Conservation (phyloP, 1,140 invertebrate species). For the Pseudobourletiella spinata region DNA sequence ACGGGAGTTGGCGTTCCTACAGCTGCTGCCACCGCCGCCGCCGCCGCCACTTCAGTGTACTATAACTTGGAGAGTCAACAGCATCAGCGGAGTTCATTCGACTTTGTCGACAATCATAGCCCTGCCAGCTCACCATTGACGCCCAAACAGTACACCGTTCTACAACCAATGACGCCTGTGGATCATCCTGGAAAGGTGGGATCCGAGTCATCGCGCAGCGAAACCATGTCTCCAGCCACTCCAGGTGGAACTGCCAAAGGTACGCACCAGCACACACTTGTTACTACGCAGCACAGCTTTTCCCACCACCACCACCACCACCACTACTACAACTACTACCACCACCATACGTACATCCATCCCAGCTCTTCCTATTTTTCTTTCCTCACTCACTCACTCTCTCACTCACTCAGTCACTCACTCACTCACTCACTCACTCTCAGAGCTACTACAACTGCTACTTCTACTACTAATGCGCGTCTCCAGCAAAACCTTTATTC, state of each 20-base stretch:
- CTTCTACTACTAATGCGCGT: no score
- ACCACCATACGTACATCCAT: not conserved
- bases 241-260: conserved; percentile 43
- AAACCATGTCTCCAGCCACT: conserved; percentile 42
- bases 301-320: conserved; percentile 7
- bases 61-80: conserved; percentile 34
- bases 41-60: conserved; percentile 33
- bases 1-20: not conserved
- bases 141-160: conserved; percentile 41
- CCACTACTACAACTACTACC: not conserved
- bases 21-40: not conserved
- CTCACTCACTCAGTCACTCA: conserved; percentile 33
- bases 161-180: conserved; percentile 39
- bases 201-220: conserved; percentile 43
- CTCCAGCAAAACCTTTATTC: no score
- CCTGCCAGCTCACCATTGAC: conserved; percentile 37
- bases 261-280: conserved; percentile 13
- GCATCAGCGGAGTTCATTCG: conserved; percentile 29
- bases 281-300: conserved; percentile 17
- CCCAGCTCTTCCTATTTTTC: conserved; percentile 7
- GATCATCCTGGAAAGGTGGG: conserved; percentile 43
- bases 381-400: conserved; percentile 1
- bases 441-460: not conserved
- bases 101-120: conserved; percentile 35
- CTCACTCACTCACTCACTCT: not conserved